Percentiles rank a stretch among this genome's conserved stretches.
Evolutionary conservation across 2,888 invertebrate genomes (phyloP).

Genomic region (Merodon equestris): DNA sequence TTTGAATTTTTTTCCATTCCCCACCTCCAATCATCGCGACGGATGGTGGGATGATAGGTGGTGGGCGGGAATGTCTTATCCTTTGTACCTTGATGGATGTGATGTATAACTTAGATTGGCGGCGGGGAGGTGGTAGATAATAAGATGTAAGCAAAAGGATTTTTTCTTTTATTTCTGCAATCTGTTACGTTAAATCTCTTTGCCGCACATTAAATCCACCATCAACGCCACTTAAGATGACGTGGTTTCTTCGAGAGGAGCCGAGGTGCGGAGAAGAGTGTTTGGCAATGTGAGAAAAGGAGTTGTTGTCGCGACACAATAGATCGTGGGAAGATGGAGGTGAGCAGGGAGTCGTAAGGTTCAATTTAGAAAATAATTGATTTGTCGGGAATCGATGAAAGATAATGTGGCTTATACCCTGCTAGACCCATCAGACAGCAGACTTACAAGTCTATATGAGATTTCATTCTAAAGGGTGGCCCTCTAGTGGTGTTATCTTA

Average conservation of each 20-base stretch:
- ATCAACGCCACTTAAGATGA: conserved; percentile 62
- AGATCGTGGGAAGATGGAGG: neutral
- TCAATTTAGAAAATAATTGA: conserved; percentile 66
- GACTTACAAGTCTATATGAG: no score
- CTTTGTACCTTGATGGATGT: conserved; percentile 23
- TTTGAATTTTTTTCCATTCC: conserved; percentile 53
- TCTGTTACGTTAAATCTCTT: conserved; percentile 67
- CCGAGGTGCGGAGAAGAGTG: no score
- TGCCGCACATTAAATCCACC: conserved; percentile 59
- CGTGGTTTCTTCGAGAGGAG: conserved; percentile 24
- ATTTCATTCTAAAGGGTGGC: no score
- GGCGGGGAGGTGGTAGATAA: conserved; percentile 59
- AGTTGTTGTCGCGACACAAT: conserved; percentile 48
- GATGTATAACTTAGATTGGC: conserved; percentile 4
- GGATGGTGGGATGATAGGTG: neutral
- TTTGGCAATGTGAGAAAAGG: conserved; percentile 3
- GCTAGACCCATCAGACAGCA: conserved; percentile 39
- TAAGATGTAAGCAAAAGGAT: conserved; percentile 66
- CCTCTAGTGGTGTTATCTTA: no score
- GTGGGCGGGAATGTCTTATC: conserved; percentile 29
- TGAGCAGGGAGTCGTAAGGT: conserved; percentile 59
- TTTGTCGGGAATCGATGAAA: conserved; percentile 66
- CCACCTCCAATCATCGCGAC: neutral
- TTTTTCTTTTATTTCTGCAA: conserved; percentile 62
- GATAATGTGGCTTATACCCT: conserved; percentile 59